A percentile compares a stretch with the other conserved stretches of the same genome.
Conservation (phyloP, 2,888 invertebrate species). For the Rosalia funebris region DNA sequence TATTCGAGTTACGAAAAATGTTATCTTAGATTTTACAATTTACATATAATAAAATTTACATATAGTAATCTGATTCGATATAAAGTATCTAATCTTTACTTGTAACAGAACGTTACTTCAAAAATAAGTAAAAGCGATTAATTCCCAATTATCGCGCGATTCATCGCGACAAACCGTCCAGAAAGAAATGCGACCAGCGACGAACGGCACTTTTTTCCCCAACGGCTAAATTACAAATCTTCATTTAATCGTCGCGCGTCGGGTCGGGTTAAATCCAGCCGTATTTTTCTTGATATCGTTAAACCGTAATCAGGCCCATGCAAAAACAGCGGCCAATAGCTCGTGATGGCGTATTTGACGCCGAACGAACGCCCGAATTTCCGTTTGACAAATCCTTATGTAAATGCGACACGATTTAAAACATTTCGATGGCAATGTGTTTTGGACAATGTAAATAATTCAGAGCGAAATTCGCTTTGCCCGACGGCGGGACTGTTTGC, state of each 20-base stretch:
- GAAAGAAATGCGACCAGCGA: too few relatives aligned
- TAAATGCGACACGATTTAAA: conserved; percentile 22
- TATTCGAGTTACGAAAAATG: too few relatives aligned
- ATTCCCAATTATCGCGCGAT: too few relatives aligned
- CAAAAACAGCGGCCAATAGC: background rate
- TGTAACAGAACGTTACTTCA: too few relatives aligned
- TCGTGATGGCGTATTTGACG: background rate
- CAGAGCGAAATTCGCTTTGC: too few relatives aligned
- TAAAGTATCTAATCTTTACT: too few relatives aligned
- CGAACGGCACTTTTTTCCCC: background rate
- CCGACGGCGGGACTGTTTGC: conserved; percentile 8
- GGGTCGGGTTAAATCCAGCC: background rate
- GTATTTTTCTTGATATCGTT: conserved; percentile 14
- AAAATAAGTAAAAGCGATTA: too few relatives aligned
- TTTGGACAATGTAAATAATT: conserved; percentile 21
- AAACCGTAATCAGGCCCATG: conserved; percentile 1
- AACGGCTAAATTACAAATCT: background rate
- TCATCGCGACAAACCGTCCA: too few relatives aligned
- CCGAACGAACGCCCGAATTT: background rate
- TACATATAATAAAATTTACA: too few relatives aligned
- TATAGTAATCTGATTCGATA: too few relatives aligned
- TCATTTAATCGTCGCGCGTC: background rate
- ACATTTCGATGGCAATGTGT: conserved; percentile 11
- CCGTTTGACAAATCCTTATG: conserved; percentile 17
- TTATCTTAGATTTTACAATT: too few relatives aligned